Evolutionary conservation across 2,888 invertebrate genomes (phyloP), one percentile per base, ranked within the genome.

Genomic region (Elysia crispata): DNA sequence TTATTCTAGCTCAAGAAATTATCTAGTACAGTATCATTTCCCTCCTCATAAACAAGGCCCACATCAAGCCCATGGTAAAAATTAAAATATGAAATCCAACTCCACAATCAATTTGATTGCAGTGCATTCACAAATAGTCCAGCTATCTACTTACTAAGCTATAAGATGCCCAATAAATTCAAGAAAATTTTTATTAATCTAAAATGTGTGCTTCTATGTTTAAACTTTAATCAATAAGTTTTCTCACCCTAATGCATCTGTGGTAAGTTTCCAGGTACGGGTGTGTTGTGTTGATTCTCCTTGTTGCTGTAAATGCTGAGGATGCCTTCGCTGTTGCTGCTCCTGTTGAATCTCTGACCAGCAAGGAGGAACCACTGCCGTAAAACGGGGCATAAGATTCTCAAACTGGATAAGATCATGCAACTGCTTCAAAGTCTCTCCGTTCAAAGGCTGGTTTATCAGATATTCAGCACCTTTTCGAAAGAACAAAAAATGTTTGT

Each of bases 301-400:
- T 64, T 93, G 93, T 80, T 94, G 94, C 89, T 95, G 95, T 77
- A 95, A 92, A 90, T 95, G 95, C 89, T 97, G 97, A 0, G 97
- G 96, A 91, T 97, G 96, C 57, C 96, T 95, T 25, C 97, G 94
- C 87, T 97, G 97, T 80, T 97, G 95, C 90, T 97, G 97, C 6
- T 97, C 97, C 84, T 97, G 97, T 86, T 97, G 96, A 87, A 97
- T 94, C 86, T 97, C 97, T 85, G 95, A 96, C 98, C 98, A 98
- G 92, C 97, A 97, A 3, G 97, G 95, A 0, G 97, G 97, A 1
- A 97, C 97, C 23, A 97, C 97, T 0, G 97, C 97, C 76, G 96
- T 95, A 91, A 96, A 97, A 0, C 94, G 93, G 0, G 94, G 94
- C 86, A 94, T 94, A 79, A 95, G 92, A 83, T 94, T 94, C 88